A percentile compares a stretch with the other conserved stretches of the same genome.
Conservation (phyloP, 64 coral and sea anemone genomes). For the Stichodactyla mertensii region DNA sequence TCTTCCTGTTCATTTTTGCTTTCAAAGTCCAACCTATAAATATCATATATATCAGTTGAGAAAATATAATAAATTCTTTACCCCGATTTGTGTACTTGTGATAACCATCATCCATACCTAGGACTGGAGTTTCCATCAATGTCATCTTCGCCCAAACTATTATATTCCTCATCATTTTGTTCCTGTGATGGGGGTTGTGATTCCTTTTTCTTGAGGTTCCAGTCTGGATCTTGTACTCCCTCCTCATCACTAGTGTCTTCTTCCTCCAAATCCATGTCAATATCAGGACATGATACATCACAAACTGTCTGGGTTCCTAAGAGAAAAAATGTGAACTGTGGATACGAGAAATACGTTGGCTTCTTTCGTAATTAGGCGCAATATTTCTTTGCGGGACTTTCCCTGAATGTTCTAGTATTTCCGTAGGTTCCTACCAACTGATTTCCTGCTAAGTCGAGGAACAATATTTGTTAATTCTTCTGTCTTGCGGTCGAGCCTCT, state of each 20-base stretch:
- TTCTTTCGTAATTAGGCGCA: too few species aligned
- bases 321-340: neutral
- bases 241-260: neutral
- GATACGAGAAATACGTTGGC: too few species aligned
- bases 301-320: neutral
- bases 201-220: neutral
- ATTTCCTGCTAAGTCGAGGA: neutral
- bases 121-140: neutral
- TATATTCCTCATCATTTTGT: neutral
- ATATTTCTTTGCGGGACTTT: neutral
- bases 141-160: neutral
- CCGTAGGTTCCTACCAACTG: neutral
- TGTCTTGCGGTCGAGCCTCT: neutral
- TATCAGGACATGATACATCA: neutral
- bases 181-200: neutral
- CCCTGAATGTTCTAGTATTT: too few species aligned
- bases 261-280: neutral
- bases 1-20: constrained; percentile 25
- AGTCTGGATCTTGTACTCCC: neutral
- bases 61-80: neutral
- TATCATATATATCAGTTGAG: neutral
- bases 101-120: too few species aligned
- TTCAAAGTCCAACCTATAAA: neutral
- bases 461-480: neutral
- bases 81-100: too few species aligned